phyloP scores from a whole-genome alignment of 1,140 invertebrate species.

The Drosophila lowei region DNA sequence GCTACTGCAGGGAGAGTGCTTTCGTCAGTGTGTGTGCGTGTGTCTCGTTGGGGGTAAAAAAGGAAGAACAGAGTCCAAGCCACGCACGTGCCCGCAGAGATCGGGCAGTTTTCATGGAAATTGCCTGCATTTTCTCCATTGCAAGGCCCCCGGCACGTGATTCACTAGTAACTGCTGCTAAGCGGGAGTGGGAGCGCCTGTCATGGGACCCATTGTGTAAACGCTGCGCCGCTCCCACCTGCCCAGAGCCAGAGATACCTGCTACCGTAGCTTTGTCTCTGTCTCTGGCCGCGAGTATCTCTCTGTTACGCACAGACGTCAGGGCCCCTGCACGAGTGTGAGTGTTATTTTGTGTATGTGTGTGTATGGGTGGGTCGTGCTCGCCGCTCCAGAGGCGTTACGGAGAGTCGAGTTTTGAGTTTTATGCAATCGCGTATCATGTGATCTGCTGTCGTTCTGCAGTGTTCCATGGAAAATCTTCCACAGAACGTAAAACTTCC shows the following conservation, averaged over 20 bases:
- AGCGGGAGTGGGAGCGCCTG: slow-evolving; percentile 16
- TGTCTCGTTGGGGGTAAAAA: no score
- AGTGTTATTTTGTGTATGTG: slow-evolving; percentile 30
- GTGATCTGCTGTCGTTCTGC: slow-evolving; percentile 47
- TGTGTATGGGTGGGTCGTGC: slow-evolving; percentile 43
- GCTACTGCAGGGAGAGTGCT: no score
- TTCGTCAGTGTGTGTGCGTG: no score
- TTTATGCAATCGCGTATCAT: slow-evolving; percentile 75
- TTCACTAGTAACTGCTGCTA: slow-evolving; percentile 13
- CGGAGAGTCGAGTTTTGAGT: slow-evolving; percentile 66
- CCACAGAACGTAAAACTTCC: background rate
- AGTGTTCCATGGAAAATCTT: slow-evolving; percentile 29
- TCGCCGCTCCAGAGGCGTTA: slow-evolving; percentile 41
- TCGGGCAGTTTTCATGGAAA: slow-evolving; percentile 2
- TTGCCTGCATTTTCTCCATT: slow-evolving; percentile 19
- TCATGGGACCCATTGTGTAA: slow-evolving; percentile 60
- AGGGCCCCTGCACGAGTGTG: slow-evolving; percentile 1
- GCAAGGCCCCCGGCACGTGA: slow-evolving; percentile 35
- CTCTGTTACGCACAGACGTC: slow-evolving; percentile 52
- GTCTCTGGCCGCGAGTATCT: slow-evolving; percentile 43
- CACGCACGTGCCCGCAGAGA: slow-evolving; percentile 1
- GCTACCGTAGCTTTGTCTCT: slow-evolving; percentile 39
- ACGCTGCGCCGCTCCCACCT: slow-evolving; percentile 51
- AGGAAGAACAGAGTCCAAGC: no score
- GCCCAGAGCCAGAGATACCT: slow-evolving; percentile 46